Evolutionary conservation across 2,797 vertebrate genomes (phyloP).

Genomic region (Paramormyrops hopkinsi): DNA sequence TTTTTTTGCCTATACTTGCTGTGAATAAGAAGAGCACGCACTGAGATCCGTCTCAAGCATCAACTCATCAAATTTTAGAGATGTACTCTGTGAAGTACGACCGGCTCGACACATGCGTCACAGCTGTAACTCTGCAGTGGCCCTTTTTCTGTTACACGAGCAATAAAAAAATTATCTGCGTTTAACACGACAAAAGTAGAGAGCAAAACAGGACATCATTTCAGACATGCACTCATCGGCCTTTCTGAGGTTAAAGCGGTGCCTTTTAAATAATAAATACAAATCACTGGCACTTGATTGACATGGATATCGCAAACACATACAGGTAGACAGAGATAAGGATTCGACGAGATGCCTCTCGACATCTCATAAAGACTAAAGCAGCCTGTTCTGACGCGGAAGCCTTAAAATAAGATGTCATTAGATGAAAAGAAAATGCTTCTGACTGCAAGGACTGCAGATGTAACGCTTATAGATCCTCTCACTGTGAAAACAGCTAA

Average conservation of each 20-base stretch:
- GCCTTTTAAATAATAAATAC: background rate
- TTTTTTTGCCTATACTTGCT: background rate
- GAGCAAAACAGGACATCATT: background rate
- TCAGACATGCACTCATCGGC: background rate
- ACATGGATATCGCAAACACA: background rate
- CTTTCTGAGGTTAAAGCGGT: background rate
- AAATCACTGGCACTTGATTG: background rate
- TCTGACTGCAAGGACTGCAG: background rate
- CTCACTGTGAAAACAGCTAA: background rate
- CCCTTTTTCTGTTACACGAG: background rate
- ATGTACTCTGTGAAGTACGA: background rate
- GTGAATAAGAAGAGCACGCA: background rate
- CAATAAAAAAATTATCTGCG: background rate
- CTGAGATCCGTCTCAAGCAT: background rate
- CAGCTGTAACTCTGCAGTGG: background rate
- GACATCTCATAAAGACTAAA: background rate
- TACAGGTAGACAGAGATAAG: background rate
- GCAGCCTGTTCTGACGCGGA: background rate
- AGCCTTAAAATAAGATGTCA: slow-evolving; percentile 2
- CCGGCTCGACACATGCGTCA: background rate
- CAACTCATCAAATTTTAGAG: background rate
- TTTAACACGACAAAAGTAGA: background rate
- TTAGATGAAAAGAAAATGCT: background rate
- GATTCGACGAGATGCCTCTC: background rate
- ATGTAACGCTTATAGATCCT: background rate